Base-by-base conservation (phyloP, 2,797 vertebrate species). In the Galaxias olidus region DNA sequence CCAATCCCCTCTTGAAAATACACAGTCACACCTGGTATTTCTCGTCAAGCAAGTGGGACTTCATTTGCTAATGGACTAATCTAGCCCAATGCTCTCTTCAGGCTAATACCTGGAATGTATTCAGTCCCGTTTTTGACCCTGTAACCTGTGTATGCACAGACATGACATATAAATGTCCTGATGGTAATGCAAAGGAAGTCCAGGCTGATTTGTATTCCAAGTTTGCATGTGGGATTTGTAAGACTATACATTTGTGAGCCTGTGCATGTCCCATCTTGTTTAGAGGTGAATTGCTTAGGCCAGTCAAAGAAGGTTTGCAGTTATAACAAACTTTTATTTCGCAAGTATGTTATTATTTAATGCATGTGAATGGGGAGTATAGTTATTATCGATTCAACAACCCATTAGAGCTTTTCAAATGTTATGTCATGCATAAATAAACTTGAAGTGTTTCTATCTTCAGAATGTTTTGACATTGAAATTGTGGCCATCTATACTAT, bases 11-110 rank as follows among this genome's bases (percentile, higher is more conserved):
- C 40, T 81, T 60, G 4, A 72, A 65, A 75, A 81, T 82, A 57
- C 71, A 64, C 78, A 82, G 85, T 87, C 87, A 87, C 91, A 91
- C 90, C 89, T 89, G 87, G 85, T 85, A 76, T 78, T 84, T 86
- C 88, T 84, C 81, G 88, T 90, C 88, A 68, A 73, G 84, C 70
- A 63, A 84, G 86, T 76, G 82, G 86, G 80, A 74, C 83, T 89
- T 71, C 75, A 70, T 66, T 79, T 81, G 74, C 80, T 90, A 88
- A 89, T 87, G 84, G 82, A 78, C 85, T 86, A 86, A 83, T 89
- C 79, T 85, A 65, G 75, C 55, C 15, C 10, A 40, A 56, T 80
- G 14, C 43, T 56, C 12, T 56, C 13, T 54, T 40, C 20, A 13
- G 20, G 10, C 53, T 40, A 46, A 10, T 46, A 87, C 83, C 81